Percentiles rank a stretch among this genome's conserved stretches.
Evolutionary conservation across 2,888 invertebrate genomes (phyloP).

Genomic region (Hoplodrina ambigua): DNA sequence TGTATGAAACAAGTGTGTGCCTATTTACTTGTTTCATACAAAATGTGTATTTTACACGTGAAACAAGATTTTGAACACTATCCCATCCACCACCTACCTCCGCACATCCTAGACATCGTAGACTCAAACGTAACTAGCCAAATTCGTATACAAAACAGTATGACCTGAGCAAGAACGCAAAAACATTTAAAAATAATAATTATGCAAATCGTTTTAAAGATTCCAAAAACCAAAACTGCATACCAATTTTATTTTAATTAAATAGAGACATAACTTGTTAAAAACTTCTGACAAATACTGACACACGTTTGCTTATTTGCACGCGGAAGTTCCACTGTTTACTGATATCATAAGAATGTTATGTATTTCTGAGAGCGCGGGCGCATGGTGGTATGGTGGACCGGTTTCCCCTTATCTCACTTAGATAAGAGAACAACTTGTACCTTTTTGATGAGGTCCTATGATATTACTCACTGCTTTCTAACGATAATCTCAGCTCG

Average conservation of each 20-base stretch:
- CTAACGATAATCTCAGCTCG: conserved; percentile 9
- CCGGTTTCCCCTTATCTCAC: conserved; percentile 56
- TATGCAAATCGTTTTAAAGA: conserved; percentile 9
- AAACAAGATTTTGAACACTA: neutral
- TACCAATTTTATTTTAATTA: neutral
- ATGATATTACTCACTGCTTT: conserved; percentile 25
- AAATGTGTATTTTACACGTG: too few relatives aligned
- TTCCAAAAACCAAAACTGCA: conserved; percentile 15
- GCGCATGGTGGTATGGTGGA: conserved; percentile 32
- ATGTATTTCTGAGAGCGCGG: conserved; percentile 26
- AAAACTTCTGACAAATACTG: conserved; percentile 46
- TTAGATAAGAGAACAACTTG: conserved; percentile 47
- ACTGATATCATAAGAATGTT: conserved; percentile 47
- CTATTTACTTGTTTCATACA: too few relatives aligned
- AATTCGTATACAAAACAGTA: neutral
- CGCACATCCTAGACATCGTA: neutral
- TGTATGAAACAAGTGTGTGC: too few relatives aligned
- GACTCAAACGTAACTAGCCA: neutral
- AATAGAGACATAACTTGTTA: conserved; percentile 36
- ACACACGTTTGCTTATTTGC: conserved; percentile 26
- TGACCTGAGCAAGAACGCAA: neutral
- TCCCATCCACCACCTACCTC: neutral
- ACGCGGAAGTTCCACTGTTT: conserved; percentile 47
- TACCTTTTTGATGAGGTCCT: conserved; percentile 43
- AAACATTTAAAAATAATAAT: neutral